Base-by-base conservation (phyloP, 2,113 vertebrate genomes). In the Eublepharis macularius region DNA sequence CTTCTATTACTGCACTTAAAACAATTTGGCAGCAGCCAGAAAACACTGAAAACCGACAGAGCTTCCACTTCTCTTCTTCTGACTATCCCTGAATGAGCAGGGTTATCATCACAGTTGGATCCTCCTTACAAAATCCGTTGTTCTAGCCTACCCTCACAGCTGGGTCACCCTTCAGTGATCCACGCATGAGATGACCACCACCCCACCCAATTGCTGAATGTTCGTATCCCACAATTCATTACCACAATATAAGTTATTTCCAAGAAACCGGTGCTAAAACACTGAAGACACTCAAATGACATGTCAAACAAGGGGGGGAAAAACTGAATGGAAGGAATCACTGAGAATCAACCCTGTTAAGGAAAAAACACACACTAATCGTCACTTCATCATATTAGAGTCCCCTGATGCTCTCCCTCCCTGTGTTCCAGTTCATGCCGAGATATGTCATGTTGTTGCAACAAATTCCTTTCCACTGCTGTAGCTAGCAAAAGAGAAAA, bases 381-480 rank as follows among this genome's bases (percentile, higher is more conserved):
- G 63, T 74, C 54, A 65, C 43, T n/a, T 63, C 54, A 70, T 69
- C 76, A 74, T 47, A 63, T 32, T 49, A 32, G 12, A 60, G 51
- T 47, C 43, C 26, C 51, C 41, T 36, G 21, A 73, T 65, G 13
- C 24, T 24, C 36, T 26, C n/a, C 19, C 24, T n/a, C 19, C 19
- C 5, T 2, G 36, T 80, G 32, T 41, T 83, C 39, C 70, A 75
- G 43, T 83, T 83, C 70, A 74, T 54, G 39, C 43, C 32, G 77
- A 74, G 76, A 41, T 72, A 80, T 86, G 76, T 85, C 68, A 72
- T 85, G 76, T 74, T 86, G 76, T 80, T 86, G 63, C 51, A 74
- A 80, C 54, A 65, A 63, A 80, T 86, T 80, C 77, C 76, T 86
- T 86, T 80, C 76, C 41, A 49, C 24, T 80, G 77, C 43, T 72